These are phyloP conservation scores for Heliconius aoede DNA, from an alignment of 2,888 invertebrate genomes.

Conservation along the genomic window DNA sequence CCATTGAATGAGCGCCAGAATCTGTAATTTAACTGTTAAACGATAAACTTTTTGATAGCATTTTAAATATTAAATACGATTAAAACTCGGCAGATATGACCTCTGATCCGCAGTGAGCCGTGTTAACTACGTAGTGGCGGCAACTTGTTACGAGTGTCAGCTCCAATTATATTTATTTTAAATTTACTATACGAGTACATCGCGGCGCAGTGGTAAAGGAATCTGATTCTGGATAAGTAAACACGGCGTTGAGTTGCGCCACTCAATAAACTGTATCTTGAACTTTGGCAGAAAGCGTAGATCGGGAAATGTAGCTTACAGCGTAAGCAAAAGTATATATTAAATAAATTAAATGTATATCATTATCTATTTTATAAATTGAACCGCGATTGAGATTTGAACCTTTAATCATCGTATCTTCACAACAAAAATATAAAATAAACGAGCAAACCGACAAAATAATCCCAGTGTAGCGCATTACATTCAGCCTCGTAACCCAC, in stretches of 20 bases:
- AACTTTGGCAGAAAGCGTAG: too few species aligned
- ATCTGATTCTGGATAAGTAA: too few species aligned
- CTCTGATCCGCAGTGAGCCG: constrained; percentile 12
- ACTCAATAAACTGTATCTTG: background rate
- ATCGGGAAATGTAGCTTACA: too few species aligned
- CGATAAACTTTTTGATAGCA: constrained; percentile 22
- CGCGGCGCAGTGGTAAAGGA: too few species aligned
- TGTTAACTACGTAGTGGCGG: constrained; percentile 16
- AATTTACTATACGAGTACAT: too few species aligned
- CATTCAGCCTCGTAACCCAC: constrained; percentile 20
- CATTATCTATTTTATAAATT: too few species aligned
- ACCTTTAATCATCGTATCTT: background rate
- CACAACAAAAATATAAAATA: background rate
- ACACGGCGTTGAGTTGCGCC: too few species aligned
- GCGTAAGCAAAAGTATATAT: too few species aligned
- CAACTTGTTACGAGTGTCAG: constrained; percentile 11
- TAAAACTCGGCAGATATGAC: constrained; percentile 26
- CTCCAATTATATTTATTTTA: constrained; percentile 18
- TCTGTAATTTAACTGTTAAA: constrained; percentile 21
- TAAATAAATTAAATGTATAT: too few species aligned
- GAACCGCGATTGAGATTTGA: too few species aligned
- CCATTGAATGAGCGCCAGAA: background rate
- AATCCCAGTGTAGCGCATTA: background rate
- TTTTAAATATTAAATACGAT: constrained; percentile 32
- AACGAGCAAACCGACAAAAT: background rate